Evolutionary conservation across 2,888 invertebrate species (phyloP).

Genomic region (Dysmachus trigonus): DNA sequence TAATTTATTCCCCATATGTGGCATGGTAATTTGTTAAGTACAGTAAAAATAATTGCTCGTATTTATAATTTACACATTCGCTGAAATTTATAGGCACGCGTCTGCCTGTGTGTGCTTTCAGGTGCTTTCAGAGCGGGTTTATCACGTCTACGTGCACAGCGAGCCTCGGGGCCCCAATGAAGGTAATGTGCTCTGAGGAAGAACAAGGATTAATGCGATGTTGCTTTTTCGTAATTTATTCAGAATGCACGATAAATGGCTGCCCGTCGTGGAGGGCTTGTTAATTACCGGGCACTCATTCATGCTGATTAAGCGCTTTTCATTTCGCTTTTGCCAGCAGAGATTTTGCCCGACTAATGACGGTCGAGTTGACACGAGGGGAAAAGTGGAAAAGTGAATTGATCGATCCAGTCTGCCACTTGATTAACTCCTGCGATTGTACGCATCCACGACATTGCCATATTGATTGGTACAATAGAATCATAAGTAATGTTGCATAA

Average conservation of each 20-base stretch:
- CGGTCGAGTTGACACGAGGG: constrained; percentile 16
- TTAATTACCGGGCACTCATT: constrained; percentile 44
- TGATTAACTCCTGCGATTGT: background rate
- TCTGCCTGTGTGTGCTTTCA: constrained; percentile 45
- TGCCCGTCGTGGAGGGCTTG: constrained; percentile 40
- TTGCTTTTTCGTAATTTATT: constrained; percentile 43
- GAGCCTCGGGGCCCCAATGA: background rate
- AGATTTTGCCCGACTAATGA: constrained; percentile 38
- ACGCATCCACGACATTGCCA: background rate
- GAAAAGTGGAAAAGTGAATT: background rate
- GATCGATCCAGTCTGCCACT: background rate
- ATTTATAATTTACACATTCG: constrained; percentile 66
- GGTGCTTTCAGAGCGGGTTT: constrained; percentile 43
- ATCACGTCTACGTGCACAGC: constrained; percentile 34
- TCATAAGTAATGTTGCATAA: background rate
- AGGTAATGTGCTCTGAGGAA: constrained; percentile 26
- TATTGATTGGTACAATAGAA: background rate
- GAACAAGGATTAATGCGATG: constrained; percentile 42
- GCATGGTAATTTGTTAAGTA: constrained; percentile 66
- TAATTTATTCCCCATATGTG: constrained; percentile 62
- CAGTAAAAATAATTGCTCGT: constrained; percentile 66
- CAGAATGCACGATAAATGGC: constrained; percentile 41
- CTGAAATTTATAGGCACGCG: constrained; percentile 62
- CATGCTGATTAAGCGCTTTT: constrained; percentile 44
- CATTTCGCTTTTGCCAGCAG: constrained; percentile 41